Base-by-base conservation (phyloP, 92 coral and sea anemone species). In the Scolanthus callimorphus region DNA sequence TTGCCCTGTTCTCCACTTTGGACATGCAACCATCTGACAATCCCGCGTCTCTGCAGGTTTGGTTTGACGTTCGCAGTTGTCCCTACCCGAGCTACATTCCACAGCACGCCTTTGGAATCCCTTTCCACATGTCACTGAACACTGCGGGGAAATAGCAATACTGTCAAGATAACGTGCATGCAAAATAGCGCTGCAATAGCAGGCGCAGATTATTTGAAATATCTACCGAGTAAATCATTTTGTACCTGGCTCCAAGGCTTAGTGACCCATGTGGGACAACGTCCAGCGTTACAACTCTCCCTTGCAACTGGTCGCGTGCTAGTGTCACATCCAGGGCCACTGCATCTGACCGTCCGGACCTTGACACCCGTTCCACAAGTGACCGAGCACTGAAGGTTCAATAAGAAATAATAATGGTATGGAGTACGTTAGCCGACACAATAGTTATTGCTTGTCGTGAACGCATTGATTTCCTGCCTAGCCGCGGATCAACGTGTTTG, bases 81-180 rank as follows among this genome's bases (percentile, higher is more conserved):
- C 55, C 9, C 55, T 59, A 17, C 57, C 34, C 23, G 51, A 51
- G 31, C 37, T 73, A 17, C 98, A 92, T 28, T 51, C 22, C 19
- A 78, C 77, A 13, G 24, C 47, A 15, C 96, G 83, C 45, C 63
- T 65, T 48, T 59, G 73, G 17, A 63, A 10, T 21, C 96, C 96
- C 28, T 62, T 51, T 23, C 90, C 90, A 57, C 96, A 87, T 21
- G 86, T 67, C 31, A 69, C 86, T 13, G 96, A 87, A 73, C 96
- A 87, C 96, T 87, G 50, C 20, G 19, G 37, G 29, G 3, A 22
- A 44, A 9, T 4, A 46, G 41, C n/a, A n/a, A n/a, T n/a, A n/a
- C n/a, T n/a, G n/a, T n/a, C n/a, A n/a, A n/a, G n/a, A n/a, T n/a
- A n/a, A n/a, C n/a, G n/a, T n/a, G n/a, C n/a, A n/a, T n/a, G n/a